Base-by-base conservation (phyloP, 2,113 vertebrate genomes). In the Cheirogaleus medius region DNA sequence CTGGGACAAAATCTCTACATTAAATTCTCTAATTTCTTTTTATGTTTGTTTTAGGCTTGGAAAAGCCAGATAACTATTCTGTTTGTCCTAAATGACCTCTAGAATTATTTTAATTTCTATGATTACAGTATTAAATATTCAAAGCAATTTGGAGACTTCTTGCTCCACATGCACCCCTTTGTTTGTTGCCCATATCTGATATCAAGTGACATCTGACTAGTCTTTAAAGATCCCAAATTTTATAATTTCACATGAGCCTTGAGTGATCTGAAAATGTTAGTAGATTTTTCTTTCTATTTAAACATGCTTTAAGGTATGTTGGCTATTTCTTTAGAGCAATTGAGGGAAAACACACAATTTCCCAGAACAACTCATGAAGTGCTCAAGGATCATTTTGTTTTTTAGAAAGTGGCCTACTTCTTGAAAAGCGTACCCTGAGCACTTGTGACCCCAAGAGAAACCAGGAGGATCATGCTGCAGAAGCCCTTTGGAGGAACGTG, bases 401-500 rank as follows among this genome's bases (percentile, higher is more conserved):
- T 60, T n/a, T 66, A 83, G 56, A 88, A 97, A 93, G 74, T 77
- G 47, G 81, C 27, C 58, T 60, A 34, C 44, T 49, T 71, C 52
- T 34, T 47, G 23, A 9, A 29, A 69, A 39, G n/a, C 89, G 12
- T 37, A 6, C 39, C 2, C 74, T 92, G 63, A 87, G 77, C 34
- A 34, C 25, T 34, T 39, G 15, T 34, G 56, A 23, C 27, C 23
- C 78, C 25, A 20, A 71, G 73, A 21, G 80, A 74, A 89, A 82
- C 76, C 68, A 69, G 60, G 58, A 93, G 77, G 68, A 37, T 89
- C 54, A 5, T 11, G 34, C 73, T 63, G 91, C 76, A 6, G 1
- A 18, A 20, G 32, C 69, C 87, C 93, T 97, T 95, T 66, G 64
- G 87, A 97, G 97, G 94, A 90, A 93, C 66, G 54, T 86, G 76